These are phyloP conservation scores for Terrapene triunguis DNA, from an alignment of 2,113 vertebrate genomes.

Conservation along the genomic window DNA sequence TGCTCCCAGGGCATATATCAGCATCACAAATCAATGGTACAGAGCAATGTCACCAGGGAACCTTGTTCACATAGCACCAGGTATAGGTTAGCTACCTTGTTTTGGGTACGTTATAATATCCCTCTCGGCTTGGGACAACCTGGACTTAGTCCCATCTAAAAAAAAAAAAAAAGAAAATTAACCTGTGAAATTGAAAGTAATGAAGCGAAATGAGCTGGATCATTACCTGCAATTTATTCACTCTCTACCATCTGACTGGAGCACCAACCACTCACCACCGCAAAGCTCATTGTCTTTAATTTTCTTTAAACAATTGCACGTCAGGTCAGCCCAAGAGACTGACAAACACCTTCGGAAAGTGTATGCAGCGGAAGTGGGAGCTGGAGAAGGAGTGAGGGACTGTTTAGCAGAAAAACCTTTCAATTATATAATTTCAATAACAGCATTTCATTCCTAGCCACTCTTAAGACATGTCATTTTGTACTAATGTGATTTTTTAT, in stretches of 20 bases:
- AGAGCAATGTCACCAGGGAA: background rate
- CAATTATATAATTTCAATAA: background rate
- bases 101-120: background rate
- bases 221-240: background rate
- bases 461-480: background rate
- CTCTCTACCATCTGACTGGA: background rate
- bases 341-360: background rate
- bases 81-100: background rate
- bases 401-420: background rate
- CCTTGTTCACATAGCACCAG: background rate
- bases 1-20: background rate
- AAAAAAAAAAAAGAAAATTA: background rate
- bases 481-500: background rate
- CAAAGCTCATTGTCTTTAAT: background rate
- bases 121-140: background rate
- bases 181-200: background rate
- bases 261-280: background rate
- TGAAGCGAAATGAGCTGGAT: background rate
- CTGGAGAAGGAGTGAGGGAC: background rate
- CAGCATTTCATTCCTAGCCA: background rate
- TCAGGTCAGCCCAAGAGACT: background rate
- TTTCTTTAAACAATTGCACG: background rate
- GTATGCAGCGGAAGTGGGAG: background rate
- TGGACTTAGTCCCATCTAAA: background rate
- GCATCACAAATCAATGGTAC: background rate